Conservation (phyloP, 2,797 vertebrate genomes). For the Leuciscus waleckii region DNA sequence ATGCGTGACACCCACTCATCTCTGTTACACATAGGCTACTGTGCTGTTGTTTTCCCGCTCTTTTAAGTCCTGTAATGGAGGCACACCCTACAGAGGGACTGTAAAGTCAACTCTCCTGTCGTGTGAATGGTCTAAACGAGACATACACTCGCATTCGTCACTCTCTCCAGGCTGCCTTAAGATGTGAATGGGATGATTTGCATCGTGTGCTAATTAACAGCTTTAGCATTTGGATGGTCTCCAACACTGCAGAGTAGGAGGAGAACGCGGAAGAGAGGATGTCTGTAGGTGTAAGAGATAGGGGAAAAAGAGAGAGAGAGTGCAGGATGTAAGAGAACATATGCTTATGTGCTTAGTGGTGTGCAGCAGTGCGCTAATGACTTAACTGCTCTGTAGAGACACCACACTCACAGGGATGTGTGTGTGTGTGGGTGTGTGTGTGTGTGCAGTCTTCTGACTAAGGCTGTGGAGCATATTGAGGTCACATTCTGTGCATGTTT, state of each 20-base stretch:
- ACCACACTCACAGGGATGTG: constrained; percentile 58
- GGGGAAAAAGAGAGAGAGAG: constrained; percentile 19
- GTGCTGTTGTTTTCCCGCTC: not conserved
- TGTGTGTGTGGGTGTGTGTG: not conserved
- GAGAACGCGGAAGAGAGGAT: constrained; percentile 24
- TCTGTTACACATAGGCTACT: not conserved
- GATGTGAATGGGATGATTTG: constrained; percentile 50
- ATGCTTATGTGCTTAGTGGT: constrained; percentile 58
- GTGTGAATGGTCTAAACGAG: constrained; percentile 11
- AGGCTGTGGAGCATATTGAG: constrained; percentile 36
- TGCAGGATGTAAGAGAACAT: constrained; percentile 61
- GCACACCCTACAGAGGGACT: not conserved
- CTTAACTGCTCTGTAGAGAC: constrained; percentile 72
- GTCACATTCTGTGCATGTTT: constrained; percentile 40
- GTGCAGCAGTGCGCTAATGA: constrained; percentile 70
- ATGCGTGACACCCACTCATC: constrained; percentile 15
- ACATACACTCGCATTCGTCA: constrained; percentile 18
- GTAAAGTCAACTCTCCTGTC: constrained; percentile 2
- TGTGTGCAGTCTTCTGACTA: constrained; percentile 20
- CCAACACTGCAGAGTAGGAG: constrained; percentile 51
- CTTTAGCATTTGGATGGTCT: constrained; percentile 52
- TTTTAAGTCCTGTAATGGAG: not conserved
- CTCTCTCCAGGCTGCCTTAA: constrained; percentile 29
- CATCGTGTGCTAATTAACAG: constrained; percentile 49
- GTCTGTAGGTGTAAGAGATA: constrained; percentile 35